Evolutionary conservation across 35 echinoderm and acorn worm species (phyloP).

Genomic region (Holothuria glaberrima): DNA sequence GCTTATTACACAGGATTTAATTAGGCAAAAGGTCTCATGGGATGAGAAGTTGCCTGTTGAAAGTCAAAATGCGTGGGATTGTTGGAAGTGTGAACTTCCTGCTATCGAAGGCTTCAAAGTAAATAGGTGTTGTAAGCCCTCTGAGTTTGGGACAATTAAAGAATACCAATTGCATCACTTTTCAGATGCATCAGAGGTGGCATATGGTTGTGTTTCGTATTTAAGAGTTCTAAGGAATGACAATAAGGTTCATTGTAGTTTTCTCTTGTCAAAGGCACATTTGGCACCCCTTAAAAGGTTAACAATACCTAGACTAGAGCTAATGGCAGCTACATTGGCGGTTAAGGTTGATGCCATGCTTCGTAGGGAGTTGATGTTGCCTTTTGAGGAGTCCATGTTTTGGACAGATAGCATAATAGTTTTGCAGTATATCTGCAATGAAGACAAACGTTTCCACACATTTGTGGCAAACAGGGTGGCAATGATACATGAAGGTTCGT

Average conservation of each 20-base stretch:
- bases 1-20: constrained; percentile 54
- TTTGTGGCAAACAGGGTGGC: constrained; percentile 63
- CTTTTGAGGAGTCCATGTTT: neutral
- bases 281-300: constrained; percentile 61
- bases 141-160: constrained; percentile 37
- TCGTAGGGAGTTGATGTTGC: constrained; percentile 49
- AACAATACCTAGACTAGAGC: constrained; percentile 67
- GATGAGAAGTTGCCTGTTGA: constrained; percentile 28
- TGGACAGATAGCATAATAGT: constrained; percentile 64
- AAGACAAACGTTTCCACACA: constrained; percentile 52
- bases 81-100: constrained; percentile 38
- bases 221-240: constrained; percentile 7
- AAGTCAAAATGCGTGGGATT: neutral
- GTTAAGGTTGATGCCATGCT: constrained; percentile 40
- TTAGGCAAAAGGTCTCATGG: constrained; percentile 53
- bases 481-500: constrained; percentile 56
- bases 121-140: constrained; percentile 62
- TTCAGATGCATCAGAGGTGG: constrained; percentile 63
- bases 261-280: constrained; percentile 55
- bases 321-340: constrained; percentile 44
- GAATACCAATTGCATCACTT: constrained; percentile 68
- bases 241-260: constrained; percentile 19
- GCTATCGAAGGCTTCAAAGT: constrained; percentile 40
- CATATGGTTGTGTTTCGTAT: constrained; percentile 66
- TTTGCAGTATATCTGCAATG: constrained; percentile 65